phyloP scores from a whole-genome alignment of 1,140 invertebrate species.

The Aethina tumida region DNA sequence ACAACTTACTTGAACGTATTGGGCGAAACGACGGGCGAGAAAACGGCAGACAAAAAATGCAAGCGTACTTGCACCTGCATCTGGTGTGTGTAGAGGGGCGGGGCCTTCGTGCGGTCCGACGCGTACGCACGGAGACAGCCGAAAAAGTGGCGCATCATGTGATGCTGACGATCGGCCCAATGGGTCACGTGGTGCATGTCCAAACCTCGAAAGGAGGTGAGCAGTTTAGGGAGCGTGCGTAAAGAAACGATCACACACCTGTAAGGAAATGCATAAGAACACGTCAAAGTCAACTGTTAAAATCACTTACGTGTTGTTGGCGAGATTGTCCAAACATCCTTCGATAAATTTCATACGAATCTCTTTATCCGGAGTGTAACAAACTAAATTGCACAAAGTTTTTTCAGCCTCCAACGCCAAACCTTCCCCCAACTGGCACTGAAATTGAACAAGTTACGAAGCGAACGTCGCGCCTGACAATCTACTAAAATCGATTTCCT shows the following conservation, averaged over 20 bases:
- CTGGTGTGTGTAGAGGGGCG: conserved; percentile 65
- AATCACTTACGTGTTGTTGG: conserved; percentile 58
- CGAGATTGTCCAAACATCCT: conserved; percentile 83
- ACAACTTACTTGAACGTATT: conserved; percentile 63
- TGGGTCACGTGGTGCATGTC: conserved; percentile 73
- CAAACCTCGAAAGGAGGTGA: conserved; percentile 79
- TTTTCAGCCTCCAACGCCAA: conserved; percentile 86
- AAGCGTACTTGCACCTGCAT: conserved; percentile 83
- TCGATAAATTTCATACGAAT: conserved; percentile 92
- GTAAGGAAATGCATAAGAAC: conserved; percentile 15
- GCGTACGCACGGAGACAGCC: conserved; percentile 62
- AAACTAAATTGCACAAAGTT: conserved; percentile 76
- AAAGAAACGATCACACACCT: conserved; percentile 83
- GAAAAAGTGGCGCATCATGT: conserved; percentile 90
- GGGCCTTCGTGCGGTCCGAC: conserved; percentile 28
- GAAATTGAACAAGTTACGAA: conserved; percentile 22
- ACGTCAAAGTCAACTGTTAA: not conserved
- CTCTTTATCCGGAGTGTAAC: conserved; percentile 77
- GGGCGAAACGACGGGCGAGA: conserved; percentile 81
- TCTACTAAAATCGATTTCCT: conserved; percentile 33
- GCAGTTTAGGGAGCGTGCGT: conserved; percentile 76
- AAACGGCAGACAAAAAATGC: conserved; percentile 85
- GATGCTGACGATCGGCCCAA: conserved; percentile 82
- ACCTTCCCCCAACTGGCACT: conserved; percentile 76
- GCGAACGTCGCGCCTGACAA: not conserved